phyloP scores from a whole-genome alignment of 2,888 invertebrate species.

The Ctena decussata region DNA sequence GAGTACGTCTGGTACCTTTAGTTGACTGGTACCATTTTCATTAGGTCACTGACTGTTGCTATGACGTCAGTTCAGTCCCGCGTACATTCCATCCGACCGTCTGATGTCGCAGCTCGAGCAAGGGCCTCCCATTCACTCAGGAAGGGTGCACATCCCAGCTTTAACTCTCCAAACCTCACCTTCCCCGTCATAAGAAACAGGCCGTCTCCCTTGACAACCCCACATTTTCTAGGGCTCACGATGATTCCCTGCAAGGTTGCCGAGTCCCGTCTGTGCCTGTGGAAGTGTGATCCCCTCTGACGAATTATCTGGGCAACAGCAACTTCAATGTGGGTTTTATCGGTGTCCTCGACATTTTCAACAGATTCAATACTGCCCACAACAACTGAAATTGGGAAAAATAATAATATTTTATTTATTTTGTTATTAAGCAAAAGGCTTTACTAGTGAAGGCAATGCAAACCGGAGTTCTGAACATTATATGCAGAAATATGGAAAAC shows the following conservation, averaged over 20 bases:
- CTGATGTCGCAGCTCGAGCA: constrained; percentile 57
- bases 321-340: constrained; percentile 71
- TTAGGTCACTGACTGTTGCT: neutral
- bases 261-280: constrained; percentile 43
- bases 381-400: constrained; percentile 77
- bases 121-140: constrained; percentile 77
- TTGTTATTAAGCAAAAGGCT: too few relatives aligned
- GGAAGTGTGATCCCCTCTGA: constrained; percentile 64
- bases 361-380: constrained; percentile 74
- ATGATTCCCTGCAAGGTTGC: constrained; percentile 71
- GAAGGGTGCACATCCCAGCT: constrained; percentile 76
- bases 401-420: too few relatives aligned
- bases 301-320: constrained; percentile 75
- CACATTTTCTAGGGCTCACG: constrained; percentile 73
- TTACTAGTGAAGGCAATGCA: too few relatives aligned
- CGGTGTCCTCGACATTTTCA: constrained; percentile 44
- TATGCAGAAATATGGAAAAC: too few relatives aligned
- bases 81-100: constrained; percentile 69
- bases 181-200: constrained; percentile 79
- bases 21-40: neutral
- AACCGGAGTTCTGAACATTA: too few relatives aligned
- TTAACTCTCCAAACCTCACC: constrained; percentile 74
- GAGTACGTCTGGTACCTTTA: neutral
- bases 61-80: constrained; percentile 50
- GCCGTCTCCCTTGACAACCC: constrained; percentile 69